Evolutionary conservation across 2,888 invertebrate species (phyloP), one percentile per base, ranked within the genome.

Genomic region (Deroplatys truncata): DNA sequence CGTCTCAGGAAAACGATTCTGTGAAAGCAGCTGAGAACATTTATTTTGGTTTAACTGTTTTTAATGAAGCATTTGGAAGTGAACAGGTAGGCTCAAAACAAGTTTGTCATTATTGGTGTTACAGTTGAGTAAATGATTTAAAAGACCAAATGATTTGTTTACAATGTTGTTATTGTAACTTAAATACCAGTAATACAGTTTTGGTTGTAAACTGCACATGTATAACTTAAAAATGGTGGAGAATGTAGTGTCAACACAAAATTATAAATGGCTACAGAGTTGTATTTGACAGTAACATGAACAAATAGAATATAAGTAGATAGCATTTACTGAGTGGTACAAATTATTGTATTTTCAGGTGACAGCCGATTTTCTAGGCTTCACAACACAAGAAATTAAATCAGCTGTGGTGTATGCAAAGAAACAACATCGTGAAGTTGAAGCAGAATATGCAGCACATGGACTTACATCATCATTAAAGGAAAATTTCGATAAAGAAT

Each of bases 11-110:
- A 93, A 93, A 93, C 92, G 94, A 94, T 92, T 93, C 93, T 92
- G 93, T 93, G 92, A 93, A 93, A 93, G 93, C 93, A 92, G 93
- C 94, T 92, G 93, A 94, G 93, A 94, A 94, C 92, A 94, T 94
- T 91, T 93, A 93, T 92, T 92, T 92, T 92, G 93, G 93, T 92
- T 92, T 94, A 92, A 92, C 93, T 92, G 92, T 93, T 91, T 93
- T 93, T 92, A 93, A 93, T 92, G 92, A 93, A 91, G 92, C 92
- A 91, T 93, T 93, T 91, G 93, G 93, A 91, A 92, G 92, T 92
- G 93, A 93, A 91, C 93, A 94, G 93, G 94, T 93, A 93, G 90
- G 90, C 83, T 20, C 85, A 35, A 16, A 82, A 28, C 35, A 82
- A 83, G 90, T 88, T 83, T 90, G 43, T 28, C 83, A 89, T 85